A percentile compares a stretch with the other conserved stretches of the same genome.
Evolutionary conservation across 2,888 invertebrate species (phyloP).

Genomic region (Drosophila pegasa): DNA sequence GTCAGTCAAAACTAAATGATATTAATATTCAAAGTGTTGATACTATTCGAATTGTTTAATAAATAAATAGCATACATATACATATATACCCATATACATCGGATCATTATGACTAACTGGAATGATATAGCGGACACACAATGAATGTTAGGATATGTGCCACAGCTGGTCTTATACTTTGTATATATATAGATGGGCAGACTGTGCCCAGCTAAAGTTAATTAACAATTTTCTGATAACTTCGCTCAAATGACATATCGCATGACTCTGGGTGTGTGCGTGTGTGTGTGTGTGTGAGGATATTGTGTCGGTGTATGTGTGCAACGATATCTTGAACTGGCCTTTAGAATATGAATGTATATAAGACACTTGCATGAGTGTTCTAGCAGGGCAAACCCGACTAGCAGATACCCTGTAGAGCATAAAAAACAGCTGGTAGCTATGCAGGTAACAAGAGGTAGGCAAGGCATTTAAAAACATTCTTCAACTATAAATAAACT

Average conservation of each 20-base stretch:
- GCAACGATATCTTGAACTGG: conserved; percentile 3
- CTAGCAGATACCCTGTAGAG: background rate
- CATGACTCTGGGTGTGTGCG: background rate
- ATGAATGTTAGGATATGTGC: background rate
- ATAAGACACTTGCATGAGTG: too few species aligned
- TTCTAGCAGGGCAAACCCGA: background rate
- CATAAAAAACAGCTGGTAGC: too few species aligned
- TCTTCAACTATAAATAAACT: too few species aligned
- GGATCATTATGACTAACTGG: conserved; percentile 19
- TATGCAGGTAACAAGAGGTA: too few species aligned
- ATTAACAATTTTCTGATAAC: conserved; percentile 25
- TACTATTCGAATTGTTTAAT: conserved; percentile 79
- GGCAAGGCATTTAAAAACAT: too few species aligned
- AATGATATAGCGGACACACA: background rate
- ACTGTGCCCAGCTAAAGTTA: conserved; percentile 14
- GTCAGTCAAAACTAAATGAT: conserved; percentile 62
- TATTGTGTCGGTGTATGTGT: background rate
- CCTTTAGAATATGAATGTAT: background rate
- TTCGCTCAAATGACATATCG: conserved; percentile 9
- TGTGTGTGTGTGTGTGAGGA: background rate
- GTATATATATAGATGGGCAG: background rate
- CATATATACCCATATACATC: conserved; percentile 12
- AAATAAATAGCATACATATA: conserved; percentile 67
- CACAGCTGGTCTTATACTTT: background rate
- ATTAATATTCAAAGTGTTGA: conserved; percentile 76